Percentiles rank a stretch among this genome's conserved stretches.
phyloP scores from a whole-genome alignment of 2,113 vertebrate species.

The Thermophis baileyi region DNA sequence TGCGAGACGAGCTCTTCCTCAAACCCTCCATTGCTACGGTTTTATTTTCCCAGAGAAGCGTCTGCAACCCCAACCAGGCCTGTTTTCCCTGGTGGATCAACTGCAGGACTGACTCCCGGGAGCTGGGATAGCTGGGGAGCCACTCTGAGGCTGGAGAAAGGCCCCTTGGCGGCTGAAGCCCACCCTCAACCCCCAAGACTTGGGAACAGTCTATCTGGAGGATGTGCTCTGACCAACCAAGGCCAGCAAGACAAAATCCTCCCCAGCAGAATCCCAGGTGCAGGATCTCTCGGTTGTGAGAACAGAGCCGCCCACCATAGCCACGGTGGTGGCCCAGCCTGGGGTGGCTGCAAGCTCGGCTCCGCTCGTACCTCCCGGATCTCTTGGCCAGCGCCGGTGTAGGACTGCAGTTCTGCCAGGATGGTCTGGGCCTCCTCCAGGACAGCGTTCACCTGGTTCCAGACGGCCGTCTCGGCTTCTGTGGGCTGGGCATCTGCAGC shows the following conservation, averaged over 20 bases:
- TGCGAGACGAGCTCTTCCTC: not conserved
- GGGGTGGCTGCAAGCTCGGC: not conserved
- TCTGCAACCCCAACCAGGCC: not conserved
- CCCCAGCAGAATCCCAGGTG: not conserved
- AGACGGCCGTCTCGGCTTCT: conserved; percentile 88
- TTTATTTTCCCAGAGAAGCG: not conserved
- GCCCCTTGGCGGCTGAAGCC: not conserved
- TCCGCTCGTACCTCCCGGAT: conserved; percentile 80
- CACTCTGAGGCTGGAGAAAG: not conserved
- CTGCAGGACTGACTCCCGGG: too few relatives aligned
- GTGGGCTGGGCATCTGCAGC: conserved; percentile 88
- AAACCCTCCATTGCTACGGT: too few relatives aligned
- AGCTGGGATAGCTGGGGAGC: not conserved
- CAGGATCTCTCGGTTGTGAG: not conserved
- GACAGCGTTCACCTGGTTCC: conserved; percentile 91
- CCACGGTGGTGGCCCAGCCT: rapidly evolving
- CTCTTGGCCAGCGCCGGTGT: conserved; percentile 88
- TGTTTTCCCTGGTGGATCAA: not conserved
- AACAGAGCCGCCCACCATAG: rapidly evolving
- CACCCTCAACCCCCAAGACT: not conserved
- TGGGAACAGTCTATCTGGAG: not conserved
- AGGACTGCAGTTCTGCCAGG: conserved; percentile 87
- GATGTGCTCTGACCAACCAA: not conserved
- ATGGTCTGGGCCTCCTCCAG: conserved; percentile 88
- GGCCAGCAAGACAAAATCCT: not conserved